phyloP scores from a whole-genome alignment of 2,113 vertebrate genomes.

The Gnathonemus longibarbis region DNA sequence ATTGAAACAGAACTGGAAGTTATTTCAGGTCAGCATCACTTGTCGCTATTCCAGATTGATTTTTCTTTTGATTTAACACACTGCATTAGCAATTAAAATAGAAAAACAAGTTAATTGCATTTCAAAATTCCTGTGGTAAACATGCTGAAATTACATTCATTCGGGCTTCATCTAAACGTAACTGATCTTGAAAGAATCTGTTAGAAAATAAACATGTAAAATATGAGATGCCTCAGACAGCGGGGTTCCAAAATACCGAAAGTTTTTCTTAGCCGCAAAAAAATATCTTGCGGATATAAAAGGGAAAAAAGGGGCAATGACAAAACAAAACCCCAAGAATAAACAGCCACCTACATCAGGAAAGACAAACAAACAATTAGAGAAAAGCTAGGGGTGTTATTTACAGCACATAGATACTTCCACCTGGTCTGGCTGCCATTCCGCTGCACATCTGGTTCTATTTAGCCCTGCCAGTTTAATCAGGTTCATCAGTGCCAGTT shows the following conservation, averaged over 20 bases:
- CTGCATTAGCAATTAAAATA: neutral
- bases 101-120: slow-evolving; percentile 6
- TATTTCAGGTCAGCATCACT: neutral
- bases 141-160: neutral
- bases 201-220: neutral
- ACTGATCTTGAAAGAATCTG: slow-evolving; percentile 4
- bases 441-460: neutral
- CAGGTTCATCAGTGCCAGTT: neutral
- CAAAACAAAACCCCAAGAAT: neutral
- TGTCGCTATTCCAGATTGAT: neutral
- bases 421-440: neutral
- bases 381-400: neutral
- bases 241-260: neutral
- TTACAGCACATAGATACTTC: neutral
- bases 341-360: neutral
- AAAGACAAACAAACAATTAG: neutral
- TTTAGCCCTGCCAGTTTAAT: slow-evolving; percentile 1
- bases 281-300: neutral
- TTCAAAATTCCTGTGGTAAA: neutral
- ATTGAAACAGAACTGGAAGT: neutral
- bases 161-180: neutral
- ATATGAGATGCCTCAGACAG: neutral
- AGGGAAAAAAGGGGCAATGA: neutral
- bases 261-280: neutral
- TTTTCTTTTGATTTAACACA: slow-evolving; percentile 1